Base-by-base conservation (phyloP, 1,140 invertebrate species). In the Gonioctena quinquepunctata region DNA sequence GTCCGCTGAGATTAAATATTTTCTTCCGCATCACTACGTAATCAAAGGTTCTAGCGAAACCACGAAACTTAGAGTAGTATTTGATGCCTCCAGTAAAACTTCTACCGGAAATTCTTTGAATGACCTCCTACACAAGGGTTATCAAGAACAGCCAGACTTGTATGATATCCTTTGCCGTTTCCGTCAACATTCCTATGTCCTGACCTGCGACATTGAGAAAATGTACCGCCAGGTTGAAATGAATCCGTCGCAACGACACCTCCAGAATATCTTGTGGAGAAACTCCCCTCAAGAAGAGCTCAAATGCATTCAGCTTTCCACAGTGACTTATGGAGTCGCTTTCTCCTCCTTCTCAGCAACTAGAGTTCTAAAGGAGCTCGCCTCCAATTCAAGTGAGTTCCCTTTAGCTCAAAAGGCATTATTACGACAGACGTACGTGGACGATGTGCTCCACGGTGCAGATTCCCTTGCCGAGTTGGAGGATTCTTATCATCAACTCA, bases 21-120 rank as follows among this genome's bases (percentile, higher is more conserved):
- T 78, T 65, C 77, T 78, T 3, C 71, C 76, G 7, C 77, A 79
- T 68, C 75, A 76, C 63, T 77, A 69, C 68, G 78, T 74, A 70
- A 75, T 71, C 59, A 78, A 70, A 25, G 70, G 75, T 19, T 61
- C 52, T 19, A 77, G 62, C 75, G 28, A 56, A 27, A 77, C 68
- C 75, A 86, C 72, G 74, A 86, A 77, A 64, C 52, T 79, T 18
- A 52, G 77, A 22, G 73, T 71, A 1, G 75, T 77, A 13, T 82
- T 83, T 61, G 81, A 83, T 60, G 80, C 75, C 0, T 83, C 80
- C 2, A 68, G 73, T 68, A n/a, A 69, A 70, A 4, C 68, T 57
- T 28, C 76, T 79, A 21, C 77, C 78, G 4, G 83, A 73, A 66
- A 60, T 80, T 83, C 13, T 48, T 76, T 52, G 70, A 82, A 70